These are phyloP conservation scores for Morone saxatilis DNA, from an alignment of 2,113 vertebrate species.

Conservation along the genomic window DNA sequence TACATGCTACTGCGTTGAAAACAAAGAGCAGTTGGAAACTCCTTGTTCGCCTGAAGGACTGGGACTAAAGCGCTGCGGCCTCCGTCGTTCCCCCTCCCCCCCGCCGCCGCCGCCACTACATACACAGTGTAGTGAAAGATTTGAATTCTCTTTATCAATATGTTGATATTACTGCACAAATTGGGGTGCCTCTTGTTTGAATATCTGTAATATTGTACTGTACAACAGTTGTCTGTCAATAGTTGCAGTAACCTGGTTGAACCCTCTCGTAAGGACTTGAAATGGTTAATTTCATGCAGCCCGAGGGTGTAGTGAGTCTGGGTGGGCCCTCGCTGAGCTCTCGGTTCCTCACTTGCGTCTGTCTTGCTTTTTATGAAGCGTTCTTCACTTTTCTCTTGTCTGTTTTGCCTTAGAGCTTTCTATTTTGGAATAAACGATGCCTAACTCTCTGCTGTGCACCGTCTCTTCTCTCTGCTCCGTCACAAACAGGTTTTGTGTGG, in stretches of 20 bases:
- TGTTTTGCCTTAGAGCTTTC: slow-evolving; percentile 84
- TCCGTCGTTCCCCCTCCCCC: not conserved
- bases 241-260: slow-evolving; percentile 53
- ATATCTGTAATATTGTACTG: slow-evolving; percentile 60
- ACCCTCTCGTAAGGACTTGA: slow-evolving; percentile 55
- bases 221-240: slow-evolving; percentile 56
- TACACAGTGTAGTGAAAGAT: slow-evolving; percentile 12
- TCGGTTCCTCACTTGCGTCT: slow-evolving; percentile 52
- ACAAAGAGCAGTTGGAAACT: slow-evolving; percentile 23
- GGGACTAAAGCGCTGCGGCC: slow-evolving; percentile 14
- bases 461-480: slow-evolving; percentile 32
- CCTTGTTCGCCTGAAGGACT: slow-evolving; percentile 33
- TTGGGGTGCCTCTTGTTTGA: slow-evolving; percentile 53
- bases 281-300: slow-evolving; percentile 32
- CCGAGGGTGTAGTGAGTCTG: slow-evolving; percentile 17
- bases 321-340: slow-evolving; percentile 33
- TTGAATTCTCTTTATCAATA: slow-evolving; percentile 24
- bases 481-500: not conserved
- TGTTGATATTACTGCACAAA: slow-evolving; percentile 51
- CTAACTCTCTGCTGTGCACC: slow-evolving; percentile 64
- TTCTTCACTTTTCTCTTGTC: slow-evolving; percentile 69
- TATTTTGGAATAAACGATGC: slow-evolving; percentile 85
- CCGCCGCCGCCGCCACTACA: slow-evolving; percentile 7
- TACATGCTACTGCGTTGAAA: slow-evolving; percentile 40
- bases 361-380: slow-evolving; percentile 70